phyloP scores from a whole-genome alignment of 1,140 invertebrate genomes.

The Orius laevigatus region DNA sequence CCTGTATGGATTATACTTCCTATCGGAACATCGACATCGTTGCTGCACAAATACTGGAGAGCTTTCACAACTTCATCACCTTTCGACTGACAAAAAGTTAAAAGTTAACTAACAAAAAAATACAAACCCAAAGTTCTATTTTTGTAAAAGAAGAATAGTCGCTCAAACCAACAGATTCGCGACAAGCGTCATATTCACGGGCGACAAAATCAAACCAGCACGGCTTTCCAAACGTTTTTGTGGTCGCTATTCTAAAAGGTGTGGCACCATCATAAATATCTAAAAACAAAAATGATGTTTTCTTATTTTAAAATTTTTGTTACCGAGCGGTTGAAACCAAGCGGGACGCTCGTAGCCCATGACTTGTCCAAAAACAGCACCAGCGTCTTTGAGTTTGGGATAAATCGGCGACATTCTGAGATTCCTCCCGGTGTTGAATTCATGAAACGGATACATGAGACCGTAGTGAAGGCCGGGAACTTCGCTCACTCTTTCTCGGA shows the following conservation, averaged over 20 bases:
- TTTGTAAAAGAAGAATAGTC: slow-evolving; percentile 99
- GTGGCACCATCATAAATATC: slow-evolving; percentile 14
- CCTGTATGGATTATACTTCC: slow-evolving; percentile 95
- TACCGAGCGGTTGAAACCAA: slow-evolving; percentile 59
- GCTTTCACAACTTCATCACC: slow-evolving; percentile 77
- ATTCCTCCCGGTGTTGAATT: slow-evolving; percentile 78
- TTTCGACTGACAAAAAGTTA: slow-evolving; percentile 42
- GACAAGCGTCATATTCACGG: slow-evolving; percentile 81
- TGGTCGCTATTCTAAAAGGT: slow-evolving; percentile 48
- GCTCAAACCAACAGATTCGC: slow-evolving; percentile 81
- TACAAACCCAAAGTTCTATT: slow-evolving; percentile 71
- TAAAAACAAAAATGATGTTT: slow-evolving; percentile 3
- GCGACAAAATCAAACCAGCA: slow-evolving; percentile 83
- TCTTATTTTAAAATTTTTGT: not conserved
- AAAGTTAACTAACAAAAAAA: not conserved
- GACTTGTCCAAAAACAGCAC: slow-evolving; percentile 93
- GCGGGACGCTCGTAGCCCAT: slow-evolving; percentile 96
- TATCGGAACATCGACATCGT: slow-evolving; percentile 87
- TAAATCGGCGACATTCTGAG: slow-evolving; percentile 92
- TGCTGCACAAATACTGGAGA: slow-evolving; percentile 88
- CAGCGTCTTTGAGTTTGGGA: slow-evolving; percentile 73
- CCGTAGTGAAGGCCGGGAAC: slow-evolving; percentile 72
- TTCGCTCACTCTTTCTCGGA: slow-evolving; percentile 84
- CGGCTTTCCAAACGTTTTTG: slow-evolving; percentile 73
- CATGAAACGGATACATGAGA: slow-evolving; percentile 65